Base-by-base conservation (phyloP, 2,797 vertebrate species). In the Anguilla megastoma region DNA sequence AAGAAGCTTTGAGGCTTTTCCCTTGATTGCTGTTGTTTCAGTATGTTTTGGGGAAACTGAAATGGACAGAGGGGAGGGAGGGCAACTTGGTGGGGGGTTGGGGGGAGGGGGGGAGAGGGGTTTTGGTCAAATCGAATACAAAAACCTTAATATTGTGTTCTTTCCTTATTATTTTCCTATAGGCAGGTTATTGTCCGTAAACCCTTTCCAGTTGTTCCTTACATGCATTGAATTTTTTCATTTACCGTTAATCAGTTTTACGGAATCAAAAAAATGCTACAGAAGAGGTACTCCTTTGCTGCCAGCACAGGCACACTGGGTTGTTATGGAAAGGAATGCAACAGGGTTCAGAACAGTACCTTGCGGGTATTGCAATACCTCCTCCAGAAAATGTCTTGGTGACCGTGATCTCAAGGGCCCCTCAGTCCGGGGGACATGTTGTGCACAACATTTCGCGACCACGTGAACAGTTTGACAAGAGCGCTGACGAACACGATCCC, bases 11-110 rank as follows among this genome's bases (percentile, higher is more conserved):
- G 54, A 58, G 52, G 84, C 84, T 85, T 21, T 85, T 21, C 84
- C 56, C 52, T 8, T 85, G 84, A 85, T 85, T 85, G 84, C 84
- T 56, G 54, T 56, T 85, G 33, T 58, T 85, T 58, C 30, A 33
- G 16, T 85, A 16, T 85, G 18, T 54, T 27, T 58, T 21, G 54
- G 30, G 10, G 24, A 9, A 24, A 18, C 12, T 84, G 21, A 48
- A 74, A 74, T n/a, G n/a, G 30, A n/a, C 6, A 27, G 27, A 21
- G 33, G 33, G 41, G 80, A 7, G 41, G 14, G 74, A 14, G 12
- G 30, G 41, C 41, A 45, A 45, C 41, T 45, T 45, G 41, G 41
- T 18, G 58, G 58, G 27, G 27, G 8, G 41, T 10, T 33, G 30
- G 18, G 33, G 10, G 63, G 7, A n/a, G 2, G 60, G 63, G 0